phyloP scores from a whole-genome alignment of 1,140 invertebrate genomes.

The Drosophila nigrodunni region DNA sequence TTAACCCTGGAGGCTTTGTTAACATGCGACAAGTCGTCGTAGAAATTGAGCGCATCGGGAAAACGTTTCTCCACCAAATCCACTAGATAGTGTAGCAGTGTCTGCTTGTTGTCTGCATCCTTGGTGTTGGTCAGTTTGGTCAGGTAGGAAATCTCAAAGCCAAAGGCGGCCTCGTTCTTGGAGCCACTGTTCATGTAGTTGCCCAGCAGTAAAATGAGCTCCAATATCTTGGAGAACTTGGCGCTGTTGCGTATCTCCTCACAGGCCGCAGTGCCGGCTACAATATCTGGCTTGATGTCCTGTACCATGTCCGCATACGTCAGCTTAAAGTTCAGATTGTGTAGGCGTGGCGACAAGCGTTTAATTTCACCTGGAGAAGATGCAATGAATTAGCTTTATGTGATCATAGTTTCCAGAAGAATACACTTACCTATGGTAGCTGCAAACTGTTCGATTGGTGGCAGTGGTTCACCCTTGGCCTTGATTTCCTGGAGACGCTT shows the following conservation, averaged over 20 bases:
- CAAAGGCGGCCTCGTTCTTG: constrained; percentile 96
- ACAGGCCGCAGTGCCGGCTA: constrained; percentile 96
- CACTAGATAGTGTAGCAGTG: constrained; percentile 96
- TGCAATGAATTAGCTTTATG: background rate
- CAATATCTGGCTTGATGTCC: constrained; percentile 98
- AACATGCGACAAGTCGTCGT: constrained; percentile 94
- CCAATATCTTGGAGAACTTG: constrained; percentile 95
- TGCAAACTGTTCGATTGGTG: constrained; percentile 97
- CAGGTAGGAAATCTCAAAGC: constrained; percentile 98
- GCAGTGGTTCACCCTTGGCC: constrained; percentile 92
- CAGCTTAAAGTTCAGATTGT: constrained; percentile 95
- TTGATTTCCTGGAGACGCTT: constrained; percentile 92
- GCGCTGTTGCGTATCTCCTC: constrained; percentile 96
- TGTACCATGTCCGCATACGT: constrained; percentile 89
- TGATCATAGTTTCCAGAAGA: too few relatives aligned
- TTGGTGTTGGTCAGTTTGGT: constrained; percentile 98
- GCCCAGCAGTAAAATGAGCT: constrained; percentile 95
- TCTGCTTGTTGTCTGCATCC: constrained; percentile 96
- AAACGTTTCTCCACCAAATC: constrained; percentile 95
- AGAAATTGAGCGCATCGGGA: constrained; percentile 92
- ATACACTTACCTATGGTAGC: constrained; percentile 90
- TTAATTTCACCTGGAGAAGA: constrained; percentile 89
- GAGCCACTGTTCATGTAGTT: constrained; percentile 98
- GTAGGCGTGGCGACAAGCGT: constrained; percentile 93
- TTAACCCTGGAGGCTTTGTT: constrained; percentile 93